Percentiles rank a stretch among this genome's conserved stretches.
These are phyloP conservation scores for Zygogramma bicolorata DNA, from an alignment of 2,888 invertebrate species.

Conservation along the genomic window DNA sequence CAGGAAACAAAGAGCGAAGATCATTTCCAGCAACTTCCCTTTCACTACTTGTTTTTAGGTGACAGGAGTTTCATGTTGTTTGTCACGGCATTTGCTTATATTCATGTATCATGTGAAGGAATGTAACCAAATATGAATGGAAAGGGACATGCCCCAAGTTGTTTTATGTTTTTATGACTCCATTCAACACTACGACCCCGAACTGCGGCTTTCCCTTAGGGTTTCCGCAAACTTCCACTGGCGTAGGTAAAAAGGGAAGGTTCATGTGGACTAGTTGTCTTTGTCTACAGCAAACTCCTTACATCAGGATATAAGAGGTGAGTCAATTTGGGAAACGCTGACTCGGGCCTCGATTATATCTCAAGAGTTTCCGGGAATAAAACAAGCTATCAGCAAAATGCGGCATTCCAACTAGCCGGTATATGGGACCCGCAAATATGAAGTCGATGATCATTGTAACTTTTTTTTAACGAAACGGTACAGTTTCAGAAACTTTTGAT, in stretches of 20 bases:
- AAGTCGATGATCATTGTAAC: too few relatives aligned
- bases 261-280: neutral
- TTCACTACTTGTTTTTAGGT: neutral
- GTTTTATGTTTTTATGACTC: neutral
- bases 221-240: neutral
- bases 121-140: neutral
- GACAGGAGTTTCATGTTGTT: neutral
- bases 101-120: neutral
- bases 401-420: too few relatives aligned
- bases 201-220: constrained; percentile 4
- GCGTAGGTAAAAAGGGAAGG: neutral
- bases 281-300: too few relatives aligned
- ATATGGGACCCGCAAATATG: too few relatives aligned
- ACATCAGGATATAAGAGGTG: too few relatives aligned
- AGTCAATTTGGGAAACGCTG: too few relatives aligned
- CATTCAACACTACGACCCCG: neutral
- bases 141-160: neutral
- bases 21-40: neutral
- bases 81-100: neutral
- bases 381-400: too few relatives aligned
- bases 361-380: too few relatives aligned
- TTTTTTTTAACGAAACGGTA: too few relatives aligned
- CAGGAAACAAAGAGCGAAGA: neutral
- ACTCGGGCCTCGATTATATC: too few relatives aligned
- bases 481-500: too few relatives aligned